phyloP scores from a whole-genome alignment of 2,888 invertebrate species.

The Chrysina gloriosa region DNA sequence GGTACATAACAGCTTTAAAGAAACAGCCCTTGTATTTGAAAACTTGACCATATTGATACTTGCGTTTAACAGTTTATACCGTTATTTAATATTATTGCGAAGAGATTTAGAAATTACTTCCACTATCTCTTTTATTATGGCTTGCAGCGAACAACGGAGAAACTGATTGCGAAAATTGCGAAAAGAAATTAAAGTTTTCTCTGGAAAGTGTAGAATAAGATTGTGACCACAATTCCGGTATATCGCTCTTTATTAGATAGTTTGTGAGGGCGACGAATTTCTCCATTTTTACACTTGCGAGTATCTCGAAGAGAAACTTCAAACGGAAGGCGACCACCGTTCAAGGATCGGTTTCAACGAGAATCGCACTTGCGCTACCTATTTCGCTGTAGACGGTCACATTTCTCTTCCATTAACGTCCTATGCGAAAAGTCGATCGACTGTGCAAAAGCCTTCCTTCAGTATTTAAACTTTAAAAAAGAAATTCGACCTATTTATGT shows the following conservation, averaged over 20 bases:
- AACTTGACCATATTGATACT: too few relatives aligned
- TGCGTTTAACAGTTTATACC: too few relatives aligned
- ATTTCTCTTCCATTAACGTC: conserved; percentile 58
- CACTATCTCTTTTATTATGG: too few relatives aligned
- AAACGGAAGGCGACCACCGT: conserved; percentile 29
- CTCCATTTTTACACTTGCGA: conserved; percentile 24
- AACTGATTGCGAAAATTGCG: too few relatives aligned
- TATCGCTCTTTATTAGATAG: conserved; percentile 32
- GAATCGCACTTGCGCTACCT: conserved; percentile 12
- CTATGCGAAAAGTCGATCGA: conserved; percentile 32
- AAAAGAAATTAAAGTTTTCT: conserved; percentile 14
- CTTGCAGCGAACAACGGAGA: too few relatives aligned
- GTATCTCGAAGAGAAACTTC: conserved; percentile 27
- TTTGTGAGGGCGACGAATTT: conserved; percentile 14
- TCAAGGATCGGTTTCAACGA: conserved; percentile 34
- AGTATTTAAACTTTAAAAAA: conserved; percentile 28
- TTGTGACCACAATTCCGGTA: conserved; percentile 14
- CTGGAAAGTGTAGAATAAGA: conserved; percentile 14
- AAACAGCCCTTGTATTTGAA: too few relatives aligned
- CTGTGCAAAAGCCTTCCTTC: conserved; percentile 23
- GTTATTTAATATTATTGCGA: too few relatives aligned
- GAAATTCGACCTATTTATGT: conserved; percentile 23
- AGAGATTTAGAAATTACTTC: too few relatives aligned
- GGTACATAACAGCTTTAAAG: too few relatives aligned
- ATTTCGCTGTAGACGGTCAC: conserved; percentile 46